Base-by-base conservation (phyloP, 64 coral and sea anemone genomes). In the Dendrophyllia cribrosa region DNA sequence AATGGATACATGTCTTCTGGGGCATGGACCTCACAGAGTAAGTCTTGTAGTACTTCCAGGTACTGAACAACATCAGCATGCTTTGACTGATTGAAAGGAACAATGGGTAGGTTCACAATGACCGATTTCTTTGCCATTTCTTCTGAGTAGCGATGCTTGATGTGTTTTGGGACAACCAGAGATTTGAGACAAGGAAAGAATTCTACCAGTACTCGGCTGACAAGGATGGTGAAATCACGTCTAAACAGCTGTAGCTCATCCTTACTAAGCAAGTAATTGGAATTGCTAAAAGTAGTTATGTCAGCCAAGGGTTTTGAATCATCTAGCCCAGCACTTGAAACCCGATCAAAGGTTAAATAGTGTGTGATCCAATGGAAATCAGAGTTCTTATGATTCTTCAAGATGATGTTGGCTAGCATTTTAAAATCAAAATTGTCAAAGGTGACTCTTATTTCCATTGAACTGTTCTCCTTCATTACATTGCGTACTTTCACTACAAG, bases 381-480 rank as follows among this genome's bases (percentile, higher is more conserved):
- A 72, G 64, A 77, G 73, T 89, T 89, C 61, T n/a, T 82, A 69
- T 82, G 65, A 79, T 90, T 70, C 72, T 80, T 82, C 20, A 71
- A 66, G 78, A 90, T 72, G 22, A 90, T 70, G 17, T 90, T 90
- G 26, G 76, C 76, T 58, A 89, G 51, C 72, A 89, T 64, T 76
- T 89, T 77, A 12, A 89, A 89, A 77, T 78, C 73, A 89, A 87
- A 87, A 51, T 87, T 48, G 19, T 43, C 26, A 87, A 87, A 87
- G 8, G 66, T 72, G 12, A 61, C 85, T 87, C 68, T 73, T 43
- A 87, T 13, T 87, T 86, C 83, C 85, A 87, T 72, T 67, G 26
- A 71, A 87, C 66, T 87, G 68, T 87, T 87, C 24, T 87, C 66
- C 66, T 73, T 87, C 66, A 87, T 72, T 3, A 70, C 21, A 58